Percentiles rank a stretch among this genome's conserved stretches.
phyloP scores from a whole-genome alignment of 1,140 invertebrate genomes.

The Fopius arisanus region DNA sequence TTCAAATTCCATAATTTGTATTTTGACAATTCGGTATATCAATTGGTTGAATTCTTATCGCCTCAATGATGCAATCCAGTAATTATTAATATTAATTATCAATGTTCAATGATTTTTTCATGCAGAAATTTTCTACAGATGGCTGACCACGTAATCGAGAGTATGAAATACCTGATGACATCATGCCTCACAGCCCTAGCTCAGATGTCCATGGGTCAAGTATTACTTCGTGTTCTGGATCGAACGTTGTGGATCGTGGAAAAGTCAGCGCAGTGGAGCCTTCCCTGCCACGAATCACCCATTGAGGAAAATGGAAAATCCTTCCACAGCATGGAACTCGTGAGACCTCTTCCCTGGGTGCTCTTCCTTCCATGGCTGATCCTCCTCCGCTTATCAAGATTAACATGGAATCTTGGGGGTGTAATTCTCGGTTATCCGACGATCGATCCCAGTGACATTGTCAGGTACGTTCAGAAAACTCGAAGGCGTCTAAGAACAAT shows the following conservation, averaged over 20 bases:
- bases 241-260: constrained; percentile 65
- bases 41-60: too few relatives aligned
- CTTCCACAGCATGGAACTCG: constrained; percentile 54
- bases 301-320: constrained; percentile 59
- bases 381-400: constrained; percentile 58
- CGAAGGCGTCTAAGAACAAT: constrained; percentile 62
- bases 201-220: constrained; percentile 58
- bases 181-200: constrained; percentile 40
- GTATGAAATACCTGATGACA: not conserved
- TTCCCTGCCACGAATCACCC: constrained; percentile 51
- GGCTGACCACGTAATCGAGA: not conserved
- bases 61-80: too few relatives aligned
- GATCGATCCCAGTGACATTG: constrained; percentile 64
- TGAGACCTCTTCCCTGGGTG: constrained; percentile 69
- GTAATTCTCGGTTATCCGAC: constrained; percentile 61
- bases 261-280: constrained; percentile 68
- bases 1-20: too few relatives aligned
- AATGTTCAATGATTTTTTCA: too few relatives aligned
- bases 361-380: constrained; percentile 66
- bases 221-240: constrained; percentile 60
- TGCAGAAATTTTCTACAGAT: too few relatives aligned
- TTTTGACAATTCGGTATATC: too few relatives aligned
- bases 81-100: too few relatives aligned
- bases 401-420: constrained; percentile 59
- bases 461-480: constrained; percentile 62